Evolutionary conservation across 2,888 invertebrate genomes (phyloP).

Genomic region (Nemotelus nigrinus): DNA sequence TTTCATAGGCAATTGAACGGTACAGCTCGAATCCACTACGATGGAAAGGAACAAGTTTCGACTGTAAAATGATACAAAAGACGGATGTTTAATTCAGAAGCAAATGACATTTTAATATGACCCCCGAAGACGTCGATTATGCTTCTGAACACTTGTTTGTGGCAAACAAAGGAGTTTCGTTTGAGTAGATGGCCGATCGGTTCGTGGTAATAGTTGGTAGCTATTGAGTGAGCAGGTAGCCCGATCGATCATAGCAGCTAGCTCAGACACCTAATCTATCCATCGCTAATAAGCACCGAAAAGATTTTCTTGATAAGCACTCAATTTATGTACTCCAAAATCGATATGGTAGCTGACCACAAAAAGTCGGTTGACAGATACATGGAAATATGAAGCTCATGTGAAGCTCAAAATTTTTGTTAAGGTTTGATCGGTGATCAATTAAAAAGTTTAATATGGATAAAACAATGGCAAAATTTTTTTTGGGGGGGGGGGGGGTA

Average conservation of each 20-base stretch:
- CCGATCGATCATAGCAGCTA: constrained; percentile 34
- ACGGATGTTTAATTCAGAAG: constrained; percentile 45
- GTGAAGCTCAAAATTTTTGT: constrained; percentile 2
- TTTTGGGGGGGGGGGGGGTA: no score
- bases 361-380: constrained; percentile 15
- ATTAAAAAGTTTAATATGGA: not conserved
- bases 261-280: constrained; percentile 7
- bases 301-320: constrained; percentile 19
- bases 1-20: not conserved
- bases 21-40: not conserved
- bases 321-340: constrained; percentile 36
- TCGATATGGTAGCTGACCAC: not conserved
- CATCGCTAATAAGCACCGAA: constrained; percentile 14
- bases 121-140: constrained; percentile 28
- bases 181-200: not conserved
- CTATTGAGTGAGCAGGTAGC: not conserved
- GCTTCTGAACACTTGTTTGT: constrained; percentile 38
- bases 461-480: no score
- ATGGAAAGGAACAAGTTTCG: constrained; percentile 12
- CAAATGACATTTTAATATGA: constrained; percentile 44
- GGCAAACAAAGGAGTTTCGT: not conserved
- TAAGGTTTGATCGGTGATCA: not conserved
- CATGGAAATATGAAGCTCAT: not conserved
- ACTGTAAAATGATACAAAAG: constrained; percentile 29
- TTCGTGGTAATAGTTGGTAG: not conserved